Percentiles rank a stretch among this genome's conserved stretches.
phyloP scores from a whole-genome alignment of 2,888 invertebrate genomes.

The Hypercompe scribonia region DNA sequence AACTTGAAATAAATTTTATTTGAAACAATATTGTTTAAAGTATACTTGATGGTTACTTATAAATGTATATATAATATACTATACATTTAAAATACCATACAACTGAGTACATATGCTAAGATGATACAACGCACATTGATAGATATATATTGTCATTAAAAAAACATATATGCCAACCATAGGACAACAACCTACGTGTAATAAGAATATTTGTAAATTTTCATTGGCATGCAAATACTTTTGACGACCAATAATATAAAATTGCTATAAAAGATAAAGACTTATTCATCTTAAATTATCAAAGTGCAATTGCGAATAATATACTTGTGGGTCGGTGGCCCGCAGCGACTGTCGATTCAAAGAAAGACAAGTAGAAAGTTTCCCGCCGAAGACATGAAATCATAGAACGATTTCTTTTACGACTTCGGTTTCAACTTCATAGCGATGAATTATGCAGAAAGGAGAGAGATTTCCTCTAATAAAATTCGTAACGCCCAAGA shows the following conservation, averaged over 20 bases:
- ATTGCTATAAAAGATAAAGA: slow-evolving; percentile 31
- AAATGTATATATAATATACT: too few species aligned
- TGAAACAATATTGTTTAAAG: too few species aligned
- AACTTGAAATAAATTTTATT: too few species aligned
- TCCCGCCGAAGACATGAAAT: slow-evolving; percentile 83
- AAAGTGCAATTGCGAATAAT: slow-evolving; percentile 61
- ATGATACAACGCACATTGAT: too few species aligned
- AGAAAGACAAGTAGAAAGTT: slow-evolving; percentile 82
- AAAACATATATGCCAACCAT: not conserved
- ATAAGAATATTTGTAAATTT: not conserved
- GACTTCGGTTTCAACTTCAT: slow-evolving; percentile 86
- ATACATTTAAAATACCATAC: too few species aligned
- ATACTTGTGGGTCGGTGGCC: slow-evolving; percentile 58
- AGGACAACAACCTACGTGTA: not conserved
- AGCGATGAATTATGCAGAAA: slow-evolving; percentile 86
- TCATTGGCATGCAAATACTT: not conserved
- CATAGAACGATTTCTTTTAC: slow-evolving; percentile 87
- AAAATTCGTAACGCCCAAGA: slow-evolving; percentile 84
- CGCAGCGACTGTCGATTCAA: slow-evolving; percentile 74
- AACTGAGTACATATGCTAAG: too few species aligned
- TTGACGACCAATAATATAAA: slow-evolving; percentile 12
- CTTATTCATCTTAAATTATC: slow-evolving; percentile 39
- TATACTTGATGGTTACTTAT: too few species aligned
- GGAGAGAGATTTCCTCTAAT: slow-evolving; percentile 84
- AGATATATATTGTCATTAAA: too few species aligned